Evolutionary conservation across 2,888 invertebrate genomes (phyloP), one percentile per base, ranked within the genome.

Genomic region (Machimus rusticus): DNA sequence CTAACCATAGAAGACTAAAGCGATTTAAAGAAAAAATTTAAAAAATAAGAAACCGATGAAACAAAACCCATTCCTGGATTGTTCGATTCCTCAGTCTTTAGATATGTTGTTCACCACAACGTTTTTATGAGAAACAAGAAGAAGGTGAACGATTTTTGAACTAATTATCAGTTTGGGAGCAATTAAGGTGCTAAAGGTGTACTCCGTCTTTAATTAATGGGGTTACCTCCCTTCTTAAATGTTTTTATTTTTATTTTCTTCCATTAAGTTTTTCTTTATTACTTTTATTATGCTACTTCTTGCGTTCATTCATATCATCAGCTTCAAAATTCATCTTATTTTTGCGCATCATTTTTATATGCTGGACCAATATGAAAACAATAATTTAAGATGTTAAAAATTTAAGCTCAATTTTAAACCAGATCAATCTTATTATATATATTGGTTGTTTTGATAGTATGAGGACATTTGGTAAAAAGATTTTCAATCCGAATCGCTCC

Each of bases 161-260:
- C 79, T 79, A 79, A 79, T 79, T 79, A 79, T 79, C 79, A 79
- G 79, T 79, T 79, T 79, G 79, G 46, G 23, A 79, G 79, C 79
- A 79, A 79, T 79, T 79, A 79, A 79, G 79, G 46, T 79, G 79
- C 79, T 79, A 79, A 46, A 79, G 79, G 79, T 79, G 79, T 79
- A 46, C 46, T 79, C 79, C 28, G 79, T 79, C 79, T 79, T 79
- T 79, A 79, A 79, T 79, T 79, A 79, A 79, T 79, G 46, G 79
- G 23, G 79, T 79, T 79, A 43, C 79, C 79, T 79, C 79, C 79
- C 79, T 9, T 19, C 39, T 12, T 43, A 19, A 14, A 23, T 39
- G 12, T n/a, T 43, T 37, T 79, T 79, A 16, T 16, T 78, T 19
- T 78, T 77, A 19, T 78, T 74, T 19, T 74, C 16, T 23, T 74